Evolutionary conservation across 2,888 invertebrate genomes (phyloP), one percentile per base, ranked within the genome.

Genomic region (Scaptomyza polygonia): DNA sequence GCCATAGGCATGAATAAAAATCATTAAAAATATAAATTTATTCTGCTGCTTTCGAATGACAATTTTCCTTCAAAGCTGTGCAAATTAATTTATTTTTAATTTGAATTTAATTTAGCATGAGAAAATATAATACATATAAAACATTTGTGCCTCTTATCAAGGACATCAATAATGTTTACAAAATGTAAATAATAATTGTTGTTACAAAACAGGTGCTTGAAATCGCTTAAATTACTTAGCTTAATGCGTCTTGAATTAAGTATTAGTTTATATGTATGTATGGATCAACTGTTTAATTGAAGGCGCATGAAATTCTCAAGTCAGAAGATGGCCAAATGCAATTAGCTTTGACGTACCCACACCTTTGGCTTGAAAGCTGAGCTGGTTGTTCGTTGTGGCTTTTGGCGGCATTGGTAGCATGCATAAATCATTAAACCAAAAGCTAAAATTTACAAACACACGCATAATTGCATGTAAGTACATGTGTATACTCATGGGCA

Each of bases 401-500:
- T 71, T 66, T 67, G 61, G 72, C 56, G 67, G 67, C 12, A 56
- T 64, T 58, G 78, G 67, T 57, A 62, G 64, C 53, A 48, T 71
- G 64, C 80, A 85, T 83, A 79, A 83, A 83, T 85, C 86, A 85
- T 77, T 40, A 61, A 63, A 72, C 72, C 77, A 71, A 81, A 84
- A 67, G 70, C 69, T 59, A 36, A 81, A 85, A 77, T 63, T 65
- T 71, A 70, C 79, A 73, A 73, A 69, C 66, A 64, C 49, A 61
- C 51, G 57, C 54, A 52, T 52, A 40, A 40, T 48, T 53, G 27
- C 36, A 49, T 40, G 29, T 44, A 32, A 27, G 43, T 36, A 9
- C 4, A 29, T 9, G 9, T 8, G 34, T 30, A 25, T 16, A 42
- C 12, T 18, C 42, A 25, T 56, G 62, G 45, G 57, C 51, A 59